These are phyloP conservation scores for Andrena flavipes DNA, from an alignment of 2,888 invertebrate genomes.

Conservation along the genomic window DNA sequence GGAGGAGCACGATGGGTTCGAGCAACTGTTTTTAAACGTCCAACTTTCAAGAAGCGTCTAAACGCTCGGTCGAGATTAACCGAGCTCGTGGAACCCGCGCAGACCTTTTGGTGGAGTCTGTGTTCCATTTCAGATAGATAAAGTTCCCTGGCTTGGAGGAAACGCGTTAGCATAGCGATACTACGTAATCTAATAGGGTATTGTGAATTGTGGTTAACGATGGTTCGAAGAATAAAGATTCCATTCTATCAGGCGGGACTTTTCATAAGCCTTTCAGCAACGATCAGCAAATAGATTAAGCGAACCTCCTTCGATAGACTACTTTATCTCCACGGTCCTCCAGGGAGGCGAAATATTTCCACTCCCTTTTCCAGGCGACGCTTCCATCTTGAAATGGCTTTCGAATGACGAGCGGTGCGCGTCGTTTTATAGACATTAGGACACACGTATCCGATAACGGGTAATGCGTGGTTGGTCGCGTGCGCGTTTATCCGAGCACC, in stretches of 20 bases:
- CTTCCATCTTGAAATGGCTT: slow-evolving; percentile 42
- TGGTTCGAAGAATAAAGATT: too few species aligned
- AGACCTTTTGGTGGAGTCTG: too few species aligned
- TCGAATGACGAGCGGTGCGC: slow-evolving; percentile 38
- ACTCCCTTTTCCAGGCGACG: background rate
- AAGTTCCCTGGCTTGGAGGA: too few species aligned
- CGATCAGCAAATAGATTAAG: background rate
- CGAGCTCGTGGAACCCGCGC: background rate
- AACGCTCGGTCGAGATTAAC: background rate
- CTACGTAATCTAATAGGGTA: too few species aligned
- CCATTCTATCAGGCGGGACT: too few species aligned
- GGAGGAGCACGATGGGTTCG: background rate
- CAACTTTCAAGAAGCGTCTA: slow-evolving; percentile 1
- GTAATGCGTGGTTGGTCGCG: slow-evolving; percentile 24
- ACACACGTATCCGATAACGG: slow-evolving; percentile 40
- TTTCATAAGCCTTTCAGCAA: too few species aligned
- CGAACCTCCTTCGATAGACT: background rate
- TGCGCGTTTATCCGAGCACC: slow-evolving; percentile 37
- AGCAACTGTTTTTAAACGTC: slow-evolving; percentile 5
- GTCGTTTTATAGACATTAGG: slow-evolving; percentile 63
- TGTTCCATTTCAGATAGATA: too few species aligned
- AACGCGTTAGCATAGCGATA: too few species aligned
- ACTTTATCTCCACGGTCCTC: background rate
- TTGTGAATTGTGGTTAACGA: too few species aligned
- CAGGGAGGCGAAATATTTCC: slow-evolving; percentile 1